These are phyloP conservation scores for Crax fasciolata DNA, from an alignment of 2,797 vertebrate genomes.

Conservation along the genomic window DNA sequence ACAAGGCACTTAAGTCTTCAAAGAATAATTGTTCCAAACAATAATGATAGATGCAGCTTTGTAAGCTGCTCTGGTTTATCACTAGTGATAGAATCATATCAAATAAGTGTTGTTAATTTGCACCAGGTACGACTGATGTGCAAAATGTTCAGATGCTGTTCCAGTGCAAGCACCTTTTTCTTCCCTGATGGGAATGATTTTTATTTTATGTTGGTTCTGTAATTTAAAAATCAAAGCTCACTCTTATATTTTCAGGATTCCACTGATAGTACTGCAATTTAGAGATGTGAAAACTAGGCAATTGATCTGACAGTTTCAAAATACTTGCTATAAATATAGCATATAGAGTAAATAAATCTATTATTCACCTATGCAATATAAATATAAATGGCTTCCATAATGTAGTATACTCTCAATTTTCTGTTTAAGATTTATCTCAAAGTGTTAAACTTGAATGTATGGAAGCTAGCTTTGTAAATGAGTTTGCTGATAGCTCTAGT, in stretches of 20 bases:
- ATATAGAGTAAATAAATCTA: background rate
- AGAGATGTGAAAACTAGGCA: background rate
- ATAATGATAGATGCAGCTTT: background rate
- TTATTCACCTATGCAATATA: background rate
- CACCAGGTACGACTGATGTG: background rate
- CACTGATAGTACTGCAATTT: background rate
- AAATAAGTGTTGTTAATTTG: conserved; percentile 9
- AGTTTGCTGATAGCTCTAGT: background rate
- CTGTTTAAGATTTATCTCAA: background rate
- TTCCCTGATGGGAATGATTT: background rate
- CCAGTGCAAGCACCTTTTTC: background rate
- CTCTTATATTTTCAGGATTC: background rate
- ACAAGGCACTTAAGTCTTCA: conserved; percentile 22
- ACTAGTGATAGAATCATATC: background rate
- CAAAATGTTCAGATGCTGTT: background rate
- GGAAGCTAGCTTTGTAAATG: background rate
- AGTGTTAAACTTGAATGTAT: background rate
- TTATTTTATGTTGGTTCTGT: background rate
- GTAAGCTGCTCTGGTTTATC: background rate
- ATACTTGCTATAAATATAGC: background rate
- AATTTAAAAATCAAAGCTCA: background rate
- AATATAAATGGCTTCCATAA: background rate
- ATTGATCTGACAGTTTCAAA: background rate
- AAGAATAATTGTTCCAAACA: conserved; percentile 17
- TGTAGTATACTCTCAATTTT: background rate